Evolutionary conservation across 2,888 invertebrate species (phyloP).

Genomic region (Bugula neritina): DNA sequence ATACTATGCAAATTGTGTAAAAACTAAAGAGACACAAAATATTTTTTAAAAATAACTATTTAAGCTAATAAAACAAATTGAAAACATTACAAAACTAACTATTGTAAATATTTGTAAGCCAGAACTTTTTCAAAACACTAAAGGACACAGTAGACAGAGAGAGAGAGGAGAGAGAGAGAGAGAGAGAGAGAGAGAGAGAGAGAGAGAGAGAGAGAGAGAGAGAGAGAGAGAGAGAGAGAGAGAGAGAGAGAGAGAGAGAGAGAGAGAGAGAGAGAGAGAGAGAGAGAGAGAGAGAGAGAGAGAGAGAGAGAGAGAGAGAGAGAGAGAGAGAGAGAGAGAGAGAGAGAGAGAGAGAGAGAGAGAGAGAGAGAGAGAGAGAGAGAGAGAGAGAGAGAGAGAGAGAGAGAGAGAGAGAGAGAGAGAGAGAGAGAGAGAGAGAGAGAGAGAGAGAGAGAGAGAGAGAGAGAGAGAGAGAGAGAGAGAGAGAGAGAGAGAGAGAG

Average conservation of each 20-base stretch:
- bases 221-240: slow-evolving; percentile 6
- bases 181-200: slow-evolving; percentile 24
- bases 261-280: neutral
- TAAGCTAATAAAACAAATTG: too few relatives aligned
- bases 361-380: neutral
- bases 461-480: slow-evolving; percentile 26
- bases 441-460: too few relatives aligned
- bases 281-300: neutral
- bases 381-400: slow-evolving; percentile 14
- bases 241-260: neutral
- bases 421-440: too few relatives aligned
- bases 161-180: neutral
- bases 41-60: too few relatives aligned
- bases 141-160: too few relatives aligned
- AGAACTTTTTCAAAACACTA: too few relatives aligned
- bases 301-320: slow-evolving; percentile 2
- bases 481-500: slow-evolving; percentile 8
- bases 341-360: slow-evolving; percentile 9
- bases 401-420: slow-evolving; percentile 27
- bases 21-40: too few relatives aligned
- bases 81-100: too few relatives aligned
- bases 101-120: too few relatives aligned
- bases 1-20: too few relatives aligned
- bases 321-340: slow-evolving; percentile 6
- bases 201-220: slow-evolving; percentile 26